Base-by-base conservation (phyloP, 92 coral and sea anemone species). In the Parazoanthus swiftii region DNA sequence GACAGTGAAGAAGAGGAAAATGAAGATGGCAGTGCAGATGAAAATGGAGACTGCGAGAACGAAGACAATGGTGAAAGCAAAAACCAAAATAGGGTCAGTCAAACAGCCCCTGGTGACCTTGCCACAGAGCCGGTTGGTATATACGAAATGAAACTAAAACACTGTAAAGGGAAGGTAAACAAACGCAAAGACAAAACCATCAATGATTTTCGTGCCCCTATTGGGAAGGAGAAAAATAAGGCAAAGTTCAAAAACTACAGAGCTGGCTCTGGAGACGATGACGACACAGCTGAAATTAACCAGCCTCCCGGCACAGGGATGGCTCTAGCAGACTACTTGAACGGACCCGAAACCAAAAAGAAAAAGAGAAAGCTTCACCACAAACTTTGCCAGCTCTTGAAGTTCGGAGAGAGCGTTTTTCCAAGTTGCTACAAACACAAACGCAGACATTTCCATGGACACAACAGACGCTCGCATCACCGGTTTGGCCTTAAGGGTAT, bases 211-310 rank as follows among this genome's bases (percentile, higher is more conserved):
- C 87, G 59, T 20, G 51, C 23, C n/a, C 87, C 87, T 25, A 48
- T 84, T 2, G 87, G 87, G 16, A 84, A 84, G 56, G 87, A 84
- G 79, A 84, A 73, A 46, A 84, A 84, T 78, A 84, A 84, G 72
- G 79, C 79, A 46, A 84, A 26, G 58, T 84, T 68, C 79, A 84
- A 84, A 51, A 84, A 71, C 48, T 80, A 56, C 65, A 71, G 67
- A 46, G 29, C 15, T 25, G 87, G 79, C 36, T 84, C 79, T 16
- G 87, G 87, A n/a, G 54, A 84, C 21, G 59, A 25, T 48, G 46
- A 84, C 38, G 87, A 84, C 36, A 29, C 87, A 26, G 8, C 87
- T 70, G 77, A 25, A 71, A 29, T 84, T 8, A 63, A 84, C 48
- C 43, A 68, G 43, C 87, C 87, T 23, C 77, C 87, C 5, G 87